Base-by-base conservation (phyloP, 2,797 vertebrate species). In the Rhynchonycteris naso region DNA sequence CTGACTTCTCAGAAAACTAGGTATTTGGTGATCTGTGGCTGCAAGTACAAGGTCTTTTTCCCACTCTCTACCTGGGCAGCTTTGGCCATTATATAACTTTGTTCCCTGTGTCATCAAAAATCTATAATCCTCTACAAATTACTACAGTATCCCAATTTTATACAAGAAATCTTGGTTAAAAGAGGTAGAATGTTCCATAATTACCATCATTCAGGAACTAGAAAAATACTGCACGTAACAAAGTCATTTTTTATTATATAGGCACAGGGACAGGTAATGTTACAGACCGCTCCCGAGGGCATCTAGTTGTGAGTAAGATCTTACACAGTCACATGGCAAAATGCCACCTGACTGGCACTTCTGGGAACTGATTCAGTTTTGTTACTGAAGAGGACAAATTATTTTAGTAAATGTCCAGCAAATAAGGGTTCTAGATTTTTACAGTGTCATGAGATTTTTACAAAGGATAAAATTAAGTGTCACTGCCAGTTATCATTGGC, bases 121-220 rank as follows among this genome's bases (percentile, higher is more conserved):
- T 38, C 65, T 87, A 76, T 63, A 78, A 19, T 74, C 47, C 66
- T 90, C 54, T 75, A 79, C 9, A 88, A 91, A 94, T 66, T 54
- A 85, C 69, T 86, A 38, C 80, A 95, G 88, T 93, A 91, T 87
- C 50, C 68, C 88, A 63, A 95, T 88, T 90, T 76, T 78, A 71
- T 59, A 58, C 75, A 52, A 84, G 68, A 95, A 66, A 28, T 66
- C 33, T 91, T 83, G 22, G 21, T 93, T 86, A 63, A 43, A 88
- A 86, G 85, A 92, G 43, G 30, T 78, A 22, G 26, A 75, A 71
- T 80, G 74, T 96, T 94, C 88, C 65, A 92, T 96, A 94, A 95
- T 95, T 78, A 88, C 74, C 69, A 93, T 69, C 91, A 90, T 90
- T 90, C 68, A 79, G 72, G n/a, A 68, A 56, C 28, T 74, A 71